Base-by-base conservation (phyloP, 64 coral and sea anemone genomes). In the Porites lutea region DNA sequence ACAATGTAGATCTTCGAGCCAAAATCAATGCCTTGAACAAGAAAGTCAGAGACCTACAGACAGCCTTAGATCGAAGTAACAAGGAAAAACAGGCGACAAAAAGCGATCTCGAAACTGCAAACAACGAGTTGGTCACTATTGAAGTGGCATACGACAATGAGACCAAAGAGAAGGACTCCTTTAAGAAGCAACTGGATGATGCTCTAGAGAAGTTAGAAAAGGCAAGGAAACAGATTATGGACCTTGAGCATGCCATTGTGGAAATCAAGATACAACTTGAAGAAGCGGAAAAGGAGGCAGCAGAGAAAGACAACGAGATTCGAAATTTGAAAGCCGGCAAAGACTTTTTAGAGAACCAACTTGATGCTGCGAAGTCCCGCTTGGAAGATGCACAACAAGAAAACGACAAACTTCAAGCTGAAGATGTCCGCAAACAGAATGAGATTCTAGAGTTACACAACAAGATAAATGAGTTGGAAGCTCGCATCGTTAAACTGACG, bases 71-170 rank as follows among this genome's bases (percentile, higher is more conserved):
- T 75, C 72, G n/a, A 64, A 79, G 63, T 85, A 93, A 43, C 86
- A 77, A 22, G 92, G 72, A 60, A 93, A 89, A 63, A 93, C 48
- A 74, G 72, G 88, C 45, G 57, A 82, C 5, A 92, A 88, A 45
- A 53, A 86, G 64, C n/a, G 76, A 92, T 21, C 63, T 95, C 8
- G 49, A 88, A 21, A 18, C 21, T 4, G 74, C 55, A 5, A 86
- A 91, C 21, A 71, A 82, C 5, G 80, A 87, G 75, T 66, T 95
- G 52, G 58, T 82, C 8, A 89, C 91, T 53, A 53, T 95, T 20
- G 94, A 95, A 60, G 82, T 95, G 6, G 88, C 81, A 59, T 63
- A 87, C 27, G 82, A 95, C 5, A 92, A 92, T 52, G 94, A 95
- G 79, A 50, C 22, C 27, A 64, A 80, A 22, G 89, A 95, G 65